Conservation (phyloP, 35 echinoderm and acorn worm genomes). For the Patiria miniata region DNA sequence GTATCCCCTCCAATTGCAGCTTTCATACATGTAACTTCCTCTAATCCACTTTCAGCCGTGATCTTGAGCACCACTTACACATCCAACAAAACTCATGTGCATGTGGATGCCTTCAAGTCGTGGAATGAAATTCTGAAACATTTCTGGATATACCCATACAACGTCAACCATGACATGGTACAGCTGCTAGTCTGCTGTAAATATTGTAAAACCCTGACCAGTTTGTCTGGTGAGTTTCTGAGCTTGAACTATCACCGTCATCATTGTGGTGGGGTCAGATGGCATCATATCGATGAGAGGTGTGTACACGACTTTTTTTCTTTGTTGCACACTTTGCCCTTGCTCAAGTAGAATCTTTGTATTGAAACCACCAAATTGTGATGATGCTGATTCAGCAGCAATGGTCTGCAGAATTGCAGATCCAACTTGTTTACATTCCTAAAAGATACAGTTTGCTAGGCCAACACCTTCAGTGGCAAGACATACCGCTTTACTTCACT, state of each 20-base stretch:
- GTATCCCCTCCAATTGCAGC: neutral
- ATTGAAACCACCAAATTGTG: slow-evolving; percentile 69
- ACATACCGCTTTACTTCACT: slow-evolving; percentile 24
- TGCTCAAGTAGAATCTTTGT: slow-evolving; percentile 5
- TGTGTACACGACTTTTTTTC: slow-evolving; percentile 55
- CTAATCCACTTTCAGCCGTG: slow-evolving; percentile 22
- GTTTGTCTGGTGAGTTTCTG: slow-evolving; percentile 4
- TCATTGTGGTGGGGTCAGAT: slow-evolving; percentile 60
- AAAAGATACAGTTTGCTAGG: slow-evolving; percentile 27
- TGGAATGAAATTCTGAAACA: slow-evolving; percentile 8
- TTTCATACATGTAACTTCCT: slow-evolving; percentile 22
- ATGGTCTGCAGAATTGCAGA: slow-evolving; percentile 47
- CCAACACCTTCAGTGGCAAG: slow-evolving; percentile 28
- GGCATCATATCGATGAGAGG: slow-evolving; percentile 68
- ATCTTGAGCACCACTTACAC: neutral
- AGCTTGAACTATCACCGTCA: slow-evolving; percentile 52
- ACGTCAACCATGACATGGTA: slow-evolving; percentile 56
- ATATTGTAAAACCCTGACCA: slow-evolving; percentile 46
- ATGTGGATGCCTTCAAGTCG: slow-evolving; percentile 36
- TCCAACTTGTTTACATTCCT: slow-evolving; percentile 43
- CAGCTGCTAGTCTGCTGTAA: slow-evolving; percentile 68
- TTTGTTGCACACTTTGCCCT: slow-evolving; percentile 16
- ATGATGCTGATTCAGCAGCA: slow-evolving; percentile 3
- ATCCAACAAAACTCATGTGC: slow-evolving; percentile 24
- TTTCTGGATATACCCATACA: slow-evolving; percentile 51